phyloP scores from a whole-genome alignment of 2,888 invertebrate genomes.

The Schizaphis graminum region DNA sequence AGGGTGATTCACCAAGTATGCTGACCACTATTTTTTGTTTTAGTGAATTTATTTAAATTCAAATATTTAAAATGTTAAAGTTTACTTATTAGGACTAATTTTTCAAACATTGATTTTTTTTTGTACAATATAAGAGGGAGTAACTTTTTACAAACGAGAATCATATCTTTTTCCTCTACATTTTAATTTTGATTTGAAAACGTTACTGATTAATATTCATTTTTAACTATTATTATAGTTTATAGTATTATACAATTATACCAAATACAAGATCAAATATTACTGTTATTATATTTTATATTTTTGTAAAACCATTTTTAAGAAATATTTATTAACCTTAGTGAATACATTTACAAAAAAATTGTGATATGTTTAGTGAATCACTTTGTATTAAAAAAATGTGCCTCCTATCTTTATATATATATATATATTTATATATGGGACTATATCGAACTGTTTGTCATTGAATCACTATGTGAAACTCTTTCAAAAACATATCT shows the following conservation, averaged over 20 bases:
- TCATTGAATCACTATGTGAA: background rate
- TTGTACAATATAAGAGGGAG: background rate
- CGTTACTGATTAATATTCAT: background rate
- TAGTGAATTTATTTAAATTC: background rate
- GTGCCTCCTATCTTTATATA: background rate
- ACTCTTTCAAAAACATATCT: background rate
- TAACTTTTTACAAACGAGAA: background rate
- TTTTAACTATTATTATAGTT: background rate
- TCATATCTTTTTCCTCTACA: background rate
- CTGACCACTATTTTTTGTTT: background rate
- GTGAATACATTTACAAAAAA: background rate
- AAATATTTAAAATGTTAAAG: background rate
- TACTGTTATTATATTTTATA: background rate
- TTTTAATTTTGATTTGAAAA: background rate
- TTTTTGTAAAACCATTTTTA: background rate
- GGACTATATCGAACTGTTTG: constrained; percentile 18
- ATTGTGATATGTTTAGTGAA: background rate
- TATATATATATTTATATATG: background rate
- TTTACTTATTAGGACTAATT: background rate
- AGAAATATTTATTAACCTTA: background rate
- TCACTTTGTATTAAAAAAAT: background rate
- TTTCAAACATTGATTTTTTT: background rate
- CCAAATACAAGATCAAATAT: background rate
- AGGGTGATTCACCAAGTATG: background rate
- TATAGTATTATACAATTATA: background rate